A percentile compares a stretch with the other conserved stretches of the same genome.
Conservation (phyloP, 2,113 vertebrate species). For the Aegotheles bennettii region DNA sequence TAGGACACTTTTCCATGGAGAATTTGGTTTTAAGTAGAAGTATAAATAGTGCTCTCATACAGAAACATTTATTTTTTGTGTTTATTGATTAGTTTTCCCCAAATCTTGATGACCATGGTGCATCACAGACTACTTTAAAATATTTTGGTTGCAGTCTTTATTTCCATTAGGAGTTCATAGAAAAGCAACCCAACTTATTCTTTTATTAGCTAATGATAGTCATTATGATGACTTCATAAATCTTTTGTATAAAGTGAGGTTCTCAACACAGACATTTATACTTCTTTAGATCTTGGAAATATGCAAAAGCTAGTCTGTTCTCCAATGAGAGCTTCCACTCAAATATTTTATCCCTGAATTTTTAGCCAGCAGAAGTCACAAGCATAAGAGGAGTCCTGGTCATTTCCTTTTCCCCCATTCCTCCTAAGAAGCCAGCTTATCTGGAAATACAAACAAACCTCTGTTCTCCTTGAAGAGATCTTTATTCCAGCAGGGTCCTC, state of each 20-base stretch:
- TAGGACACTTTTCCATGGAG: background rate
- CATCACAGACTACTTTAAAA: background rate
- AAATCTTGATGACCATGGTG: background rate
- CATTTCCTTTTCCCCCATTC: background rate
- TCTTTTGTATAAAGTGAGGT: background rate
- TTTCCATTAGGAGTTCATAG: background rate
- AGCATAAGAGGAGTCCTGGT: background rate
- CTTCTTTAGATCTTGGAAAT: background rate
- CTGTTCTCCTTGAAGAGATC: background rate
- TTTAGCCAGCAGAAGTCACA: background rate
- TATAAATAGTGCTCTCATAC: background rate
- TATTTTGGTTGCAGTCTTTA: background rate
- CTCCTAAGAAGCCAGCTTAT: background rate
- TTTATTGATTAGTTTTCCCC: background rate
- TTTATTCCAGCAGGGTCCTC: background rate
- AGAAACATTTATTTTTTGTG: background rate
- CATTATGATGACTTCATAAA: too few relatives aligned
- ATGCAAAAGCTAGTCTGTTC: background rate
- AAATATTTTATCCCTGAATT: background rate
- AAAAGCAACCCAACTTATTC: too few relatives aligned
- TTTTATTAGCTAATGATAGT: background rate
- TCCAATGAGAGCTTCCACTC: background rate
- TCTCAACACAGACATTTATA: background rate
- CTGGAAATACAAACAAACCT: background rate
- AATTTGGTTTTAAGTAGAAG: background rate